Conservation (phyloP, 2,888 invertebrate genomes). For the Aphrophora alni region DNA sequence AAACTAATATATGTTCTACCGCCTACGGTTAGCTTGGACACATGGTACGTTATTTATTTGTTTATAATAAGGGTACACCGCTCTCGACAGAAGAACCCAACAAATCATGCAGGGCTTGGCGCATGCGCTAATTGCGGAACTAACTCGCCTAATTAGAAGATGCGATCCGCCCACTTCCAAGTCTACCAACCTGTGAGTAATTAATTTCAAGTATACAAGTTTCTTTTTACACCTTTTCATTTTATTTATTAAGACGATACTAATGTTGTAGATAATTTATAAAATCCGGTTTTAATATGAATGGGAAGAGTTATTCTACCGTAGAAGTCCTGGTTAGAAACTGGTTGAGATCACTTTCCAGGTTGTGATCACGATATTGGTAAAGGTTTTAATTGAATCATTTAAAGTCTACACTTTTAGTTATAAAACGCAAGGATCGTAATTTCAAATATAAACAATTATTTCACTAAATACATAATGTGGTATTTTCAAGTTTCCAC, state of each 20-base stretch:
- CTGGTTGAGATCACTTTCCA: too few relatives aligned
- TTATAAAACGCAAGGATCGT: too few relatives aligned
- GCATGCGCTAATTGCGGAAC: conserved; percentile 4
- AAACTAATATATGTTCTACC: background rate
- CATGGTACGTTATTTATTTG: background rate
- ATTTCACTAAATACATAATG: too few relatives aligned
- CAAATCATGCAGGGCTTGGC: background rate
- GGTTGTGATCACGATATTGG: too few relatives aligned
- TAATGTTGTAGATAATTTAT: background rate
- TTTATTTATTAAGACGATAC: conserved; percentile 5
- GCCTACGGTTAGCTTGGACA: background rate
- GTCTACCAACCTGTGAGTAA: background rate
- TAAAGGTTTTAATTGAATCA: too few relatives aligned
- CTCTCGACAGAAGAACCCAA: background rate
- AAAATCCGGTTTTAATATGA: conserved; percentile 1
- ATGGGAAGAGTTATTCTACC: background rate
- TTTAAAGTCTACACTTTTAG: too few relatives aligned
- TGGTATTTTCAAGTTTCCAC: too few relatives aligned
- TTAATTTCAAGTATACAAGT: background rate
- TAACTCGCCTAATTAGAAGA: conserved; percentile 2
- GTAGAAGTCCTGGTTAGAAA: too few relatives aligned
- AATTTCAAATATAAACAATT: too few relatives aligned
- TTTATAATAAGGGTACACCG: background rate
- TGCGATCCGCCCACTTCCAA: background rate
- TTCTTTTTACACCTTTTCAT: conserved; percentile 5